These are phyloP conservation scores for Eudemis profundana DNA, from an alignment of 2,888 invertebrate species.

Conservation along the genomic window DNA sequence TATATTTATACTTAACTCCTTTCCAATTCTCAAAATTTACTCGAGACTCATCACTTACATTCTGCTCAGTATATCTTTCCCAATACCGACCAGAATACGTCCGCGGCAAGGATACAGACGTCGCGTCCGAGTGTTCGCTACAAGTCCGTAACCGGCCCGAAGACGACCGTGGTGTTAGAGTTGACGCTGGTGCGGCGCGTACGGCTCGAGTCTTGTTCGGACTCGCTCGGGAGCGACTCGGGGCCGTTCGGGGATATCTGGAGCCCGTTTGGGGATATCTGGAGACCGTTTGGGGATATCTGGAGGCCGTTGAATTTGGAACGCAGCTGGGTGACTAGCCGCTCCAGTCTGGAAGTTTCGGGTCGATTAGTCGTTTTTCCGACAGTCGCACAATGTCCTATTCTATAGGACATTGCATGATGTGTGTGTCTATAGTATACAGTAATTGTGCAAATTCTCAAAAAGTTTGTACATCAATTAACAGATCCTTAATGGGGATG, in stretches of 20 bases:
- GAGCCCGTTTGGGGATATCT: constrained; percentile 75
- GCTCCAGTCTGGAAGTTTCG: constrained; percentile 82
- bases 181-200: constrained; percentile 70
- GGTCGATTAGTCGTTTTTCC: too few relatives aligned
- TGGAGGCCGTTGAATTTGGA: constrained; percentile 79
- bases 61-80: constrained; percentile 52
- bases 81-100: constrained; percentile 67
- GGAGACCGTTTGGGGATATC: constrained; percentile 71
- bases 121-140: constrained; percentile 71
- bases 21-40: background rate
- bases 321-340: constrained; percentile 84
- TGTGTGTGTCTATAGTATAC: too few relatives aligned
- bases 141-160: constrained; percentile 87
- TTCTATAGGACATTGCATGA: too few relatives aligned
- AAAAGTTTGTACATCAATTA: too few relatives aligned
- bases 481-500: too few relatives aligned
- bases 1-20: background rate
- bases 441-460: too few relatives aligned
- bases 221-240: constrained; percentile 76
- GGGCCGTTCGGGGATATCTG: constrained; percentile 71
- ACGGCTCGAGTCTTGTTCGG: constrained; percentile 72
- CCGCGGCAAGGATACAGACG: constrained; percentile 61
- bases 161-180: constrained; percentile 79
- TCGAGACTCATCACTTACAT: background rate
- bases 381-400: too few relatives aligned